These are phyloP conservation scores for Geopemphigus sp. DNA, from an alignment of 1,140 invertebrate species.

Conservation along the genomic window DNA sequence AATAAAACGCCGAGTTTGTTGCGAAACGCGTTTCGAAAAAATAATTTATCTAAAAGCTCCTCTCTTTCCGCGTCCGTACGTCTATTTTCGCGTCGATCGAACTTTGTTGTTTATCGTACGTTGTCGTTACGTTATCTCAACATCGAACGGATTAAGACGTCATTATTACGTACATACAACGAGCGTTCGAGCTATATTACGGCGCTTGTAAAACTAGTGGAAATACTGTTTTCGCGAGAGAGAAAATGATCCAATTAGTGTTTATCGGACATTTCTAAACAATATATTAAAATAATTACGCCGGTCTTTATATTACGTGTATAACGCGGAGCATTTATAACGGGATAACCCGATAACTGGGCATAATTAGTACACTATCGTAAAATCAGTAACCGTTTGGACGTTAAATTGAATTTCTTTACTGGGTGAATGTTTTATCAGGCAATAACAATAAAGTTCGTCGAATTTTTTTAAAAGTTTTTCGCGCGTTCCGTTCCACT, in stretches of 20 bases:
- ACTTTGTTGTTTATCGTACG: constrained; percentile 2
- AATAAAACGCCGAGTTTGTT: background rate
- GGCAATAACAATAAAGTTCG: no score
- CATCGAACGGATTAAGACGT: background rate
- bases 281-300: constrained; percentile 1
- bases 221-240: no score
- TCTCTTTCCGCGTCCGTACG: background rate
- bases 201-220: background rate
- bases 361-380: background rate
- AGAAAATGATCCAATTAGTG: background rate
- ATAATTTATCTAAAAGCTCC: constrained; percentile 7
- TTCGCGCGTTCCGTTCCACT: no score
- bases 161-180: background rate
- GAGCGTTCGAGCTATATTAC: background rate
- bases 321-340: background rate
- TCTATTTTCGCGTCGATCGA: background rate
- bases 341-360: background rate
- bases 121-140: no score
- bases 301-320: background rate
- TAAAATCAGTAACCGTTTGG: background rate
- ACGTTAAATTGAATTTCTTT: no score
- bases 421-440: no score
- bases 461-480: no score
- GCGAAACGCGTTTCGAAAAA: background rate
- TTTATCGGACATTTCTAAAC: constrained; percentile 1